A percentile compares a stretch with the other conserved stretches of the same genome.
Conservation (phyloP, 2,113 vertebrate genomes). For the Holacanthus passer region DNA sequence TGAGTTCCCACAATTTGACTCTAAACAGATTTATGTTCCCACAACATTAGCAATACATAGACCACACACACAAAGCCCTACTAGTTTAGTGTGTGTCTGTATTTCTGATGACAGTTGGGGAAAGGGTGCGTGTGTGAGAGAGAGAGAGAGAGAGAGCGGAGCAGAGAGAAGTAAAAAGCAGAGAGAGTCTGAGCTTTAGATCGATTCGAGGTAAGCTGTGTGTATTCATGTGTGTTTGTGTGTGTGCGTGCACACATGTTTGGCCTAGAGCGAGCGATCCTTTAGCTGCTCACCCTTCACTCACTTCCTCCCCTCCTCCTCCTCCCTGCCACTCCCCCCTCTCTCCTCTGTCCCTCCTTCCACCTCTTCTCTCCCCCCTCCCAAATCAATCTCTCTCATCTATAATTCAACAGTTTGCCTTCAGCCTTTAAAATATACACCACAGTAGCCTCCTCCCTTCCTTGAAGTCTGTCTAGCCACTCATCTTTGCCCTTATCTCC, state of each 20-base stretch:
- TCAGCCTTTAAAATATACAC: constrained; percentile 82
- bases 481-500: constrained; percentile 39
- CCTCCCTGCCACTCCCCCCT: not conserved
- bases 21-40: too few relatives aligned
- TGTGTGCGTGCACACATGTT: constrained; percentile 14
- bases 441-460: constrained; percentile 71
- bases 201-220: constrained; percentile 56
- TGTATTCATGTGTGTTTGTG: constrained; percentile 31
- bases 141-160: not conserved
- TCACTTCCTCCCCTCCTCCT: not conserved
- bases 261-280: constrained; percentile 57
- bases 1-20: too few relatives aligned
- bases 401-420: constrained; percentile 84
- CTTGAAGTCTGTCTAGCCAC: constrained; percentile 51
- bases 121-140: not conserved
- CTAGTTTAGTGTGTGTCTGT: constrained; percentile 23
- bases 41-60: too few relatives aligned
- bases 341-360: constrained; percentile 36
- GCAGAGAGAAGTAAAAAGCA: constrained; percentile 41
- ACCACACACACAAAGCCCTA: constrained; percentile 12
- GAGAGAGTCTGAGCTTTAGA: constrained; percentile 42
- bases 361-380: constrained; percentile 29
- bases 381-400: constrained; percentile 82
- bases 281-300: constrained; percentile 57
- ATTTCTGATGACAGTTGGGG: not conserved